phyloP scores from a whole-genome alignment of 2,113 vertebrate genomes.

The Symphodus melops region DNA sequence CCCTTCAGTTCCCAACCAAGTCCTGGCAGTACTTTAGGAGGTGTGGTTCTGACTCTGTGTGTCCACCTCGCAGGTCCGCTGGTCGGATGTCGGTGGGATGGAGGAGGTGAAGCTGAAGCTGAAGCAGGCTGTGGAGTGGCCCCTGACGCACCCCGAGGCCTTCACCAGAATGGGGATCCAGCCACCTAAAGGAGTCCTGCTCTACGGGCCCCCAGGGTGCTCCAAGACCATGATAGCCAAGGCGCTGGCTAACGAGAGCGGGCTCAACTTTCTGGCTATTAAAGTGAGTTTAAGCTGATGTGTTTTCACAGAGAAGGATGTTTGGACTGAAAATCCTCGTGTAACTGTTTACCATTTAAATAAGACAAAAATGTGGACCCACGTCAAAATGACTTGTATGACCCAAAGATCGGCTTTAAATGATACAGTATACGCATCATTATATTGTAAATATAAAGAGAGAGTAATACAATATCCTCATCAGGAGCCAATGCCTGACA shows the following conservation, averaged over 20 bases:
- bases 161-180: conserved; percentile 93
- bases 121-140: conserved; percentile 97
- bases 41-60: no score
- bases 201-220: conserved; percentile 97
- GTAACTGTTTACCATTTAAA: no score
- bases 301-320: not conserved
- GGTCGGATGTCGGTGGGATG: conserved; percentile 97
- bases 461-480: no score
- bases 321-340: not conserved
- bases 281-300: conserved; percentile 84
- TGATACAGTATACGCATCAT: no score
- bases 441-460: no score
- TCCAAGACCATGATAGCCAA: conserved; percentile 99
- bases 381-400: no score
- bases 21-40: no score
- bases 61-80: conserved; percentile 84
- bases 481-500: no score
- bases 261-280: conserved; percentile 94
- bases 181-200: conserved; percentile 93
- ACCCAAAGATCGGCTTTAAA: no score
- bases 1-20: no score
- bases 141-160: conserved; percentile 91
- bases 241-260: conserved; percentile 94
- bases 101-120: conserved; percentile 94
- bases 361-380: no score